Conservation (phyloP, 2,888 invertebrate species). For the Argyra leucocephala region DNA sequence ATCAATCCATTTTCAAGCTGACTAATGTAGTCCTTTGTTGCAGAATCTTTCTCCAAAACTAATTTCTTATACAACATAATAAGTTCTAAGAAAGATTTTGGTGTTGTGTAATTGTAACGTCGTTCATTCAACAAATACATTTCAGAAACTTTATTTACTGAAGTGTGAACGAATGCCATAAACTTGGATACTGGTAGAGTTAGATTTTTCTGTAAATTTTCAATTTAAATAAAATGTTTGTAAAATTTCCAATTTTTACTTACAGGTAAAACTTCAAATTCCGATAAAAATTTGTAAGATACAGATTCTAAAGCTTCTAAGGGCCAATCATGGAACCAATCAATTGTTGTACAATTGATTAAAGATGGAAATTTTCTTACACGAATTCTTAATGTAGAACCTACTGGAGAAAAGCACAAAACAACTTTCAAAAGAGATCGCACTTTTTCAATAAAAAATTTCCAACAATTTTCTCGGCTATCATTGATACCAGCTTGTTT, state of each 20-base stretch:
- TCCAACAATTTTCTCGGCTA: constrained; percentile 88
- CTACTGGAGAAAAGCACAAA: constrained; percentile 90
- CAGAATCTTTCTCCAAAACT: constrained; percentile 55
- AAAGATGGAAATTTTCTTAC: constrained; percentile 89
- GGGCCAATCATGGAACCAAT: constrained; percentile 98
- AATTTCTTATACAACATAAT: constrained; percentile 72
- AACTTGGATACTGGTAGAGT: constrained; percentile 64
- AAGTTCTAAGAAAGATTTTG: constrained; percentile 89
- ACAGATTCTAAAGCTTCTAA: constrained; percentile 83
- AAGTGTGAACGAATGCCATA: constrained; percentile 83
- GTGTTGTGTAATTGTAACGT: constrained; percentile 91
- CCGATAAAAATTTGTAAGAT: constrained; percentile 68
- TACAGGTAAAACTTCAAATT: constrained; percentile 50
- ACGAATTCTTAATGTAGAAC: constrained; percentile 73
- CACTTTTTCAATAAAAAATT: constrained; percentile 85
- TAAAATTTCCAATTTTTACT: not conserved
- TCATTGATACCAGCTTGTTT: constrained; percentile 75
- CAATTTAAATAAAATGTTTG: not conserved
- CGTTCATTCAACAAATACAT: constrained; percentile 74
- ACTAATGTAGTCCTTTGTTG: constrained; percentile 63
- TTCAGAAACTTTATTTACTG: constrained; percentile 76
- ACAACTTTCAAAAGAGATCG: constrained; percentile 65
- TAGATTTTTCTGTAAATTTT: constrained; percentile 44
- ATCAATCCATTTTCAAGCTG: constrained; percentile 81
- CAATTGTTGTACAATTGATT: constrained; percentile 83